Evolutionary conservation across 2,888 invertebrate genomes (phyloP).

Genomic region (Bibio marci): DNA sequence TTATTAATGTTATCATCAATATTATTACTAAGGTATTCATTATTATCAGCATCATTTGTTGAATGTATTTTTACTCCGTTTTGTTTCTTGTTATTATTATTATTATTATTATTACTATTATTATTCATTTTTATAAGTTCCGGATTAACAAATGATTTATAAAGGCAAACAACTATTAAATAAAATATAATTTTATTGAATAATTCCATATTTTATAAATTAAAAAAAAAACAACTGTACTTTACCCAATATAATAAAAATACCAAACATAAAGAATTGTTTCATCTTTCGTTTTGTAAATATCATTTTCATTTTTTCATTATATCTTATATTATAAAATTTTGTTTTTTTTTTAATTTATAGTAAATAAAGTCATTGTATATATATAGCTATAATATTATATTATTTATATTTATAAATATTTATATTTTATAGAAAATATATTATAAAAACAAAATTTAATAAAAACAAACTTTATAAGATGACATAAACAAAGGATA

Average conservation of each 20-base stretch:
- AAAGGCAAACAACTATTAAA: constrained; percentile 10
- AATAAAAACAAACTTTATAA: no score
- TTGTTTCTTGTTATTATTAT: constrained; percentile 2
- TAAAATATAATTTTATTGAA: not conserved
- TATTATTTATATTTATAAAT: no score
- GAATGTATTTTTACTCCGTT: not conserved
- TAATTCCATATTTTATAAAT: not conserved
- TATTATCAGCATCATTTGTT: not conserved
- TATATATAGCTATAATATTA: no score
- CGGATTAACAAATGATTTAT: constrained; percentile 11
- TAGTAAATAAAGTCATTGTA: no score
- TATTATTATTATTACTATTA: not conserved
- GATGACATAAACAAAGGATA: no score
- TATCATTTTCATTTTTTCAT: constrained; percentile 11
- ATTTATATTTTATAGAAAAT: no score
- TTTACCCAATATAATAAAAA: constrained; percentile 11
- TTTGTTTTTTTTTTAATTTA: not conserved
- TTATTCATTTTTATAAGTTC: constrained; percentile 5
- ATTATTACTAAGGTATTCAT: no score
- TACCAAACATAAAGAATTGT: constrained; percentile 13
- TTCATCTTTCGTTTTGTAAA: constrained; percentile 19
- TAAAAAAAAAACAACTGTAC: not conserved
- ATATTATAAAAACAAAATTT: no score
- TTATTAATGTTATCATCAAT: not conserved
- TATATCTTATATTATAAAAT: not conserved